These are phyloP conservation scores for Gopherus flavomarginatus DNA, from an alignment of 2,113 vertebrate genomes.

Conservation along the genomic window DNA sequence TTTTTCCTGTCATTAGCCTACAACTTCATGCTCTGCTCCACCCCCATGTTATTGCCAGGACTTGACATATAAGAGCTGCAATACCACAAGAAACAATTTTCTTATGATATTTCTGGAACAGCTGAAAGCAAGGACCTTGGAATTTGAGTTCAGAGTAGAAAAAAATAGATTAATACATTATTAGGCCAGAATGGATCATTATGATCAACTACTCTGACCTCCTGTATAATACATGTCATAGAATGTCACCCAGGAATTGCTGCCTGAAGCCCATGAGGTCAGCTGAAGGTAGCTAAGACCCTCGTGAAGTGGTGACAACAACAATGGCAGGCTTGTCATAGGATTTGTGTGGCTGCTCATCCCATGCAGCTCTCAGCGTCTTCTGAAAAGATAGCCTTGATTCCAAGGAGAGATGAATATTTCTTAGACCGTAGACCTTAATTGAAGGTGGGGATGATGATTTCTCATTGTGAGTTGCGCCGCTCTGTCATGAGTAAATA, in stretches of 20 bases:
- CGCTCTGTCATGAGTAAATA: neutral
- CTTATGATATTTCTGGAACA: constrained; percentile 39
- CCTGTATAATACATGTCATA: neutral
- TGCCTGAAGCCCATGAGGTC: accelerated
- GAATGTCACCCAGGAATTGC: accelerated
- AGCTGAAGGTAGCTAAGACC: neutral
- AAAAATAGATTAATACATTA: neutral
- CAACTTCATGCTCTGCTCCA: constrained; percentile 9
- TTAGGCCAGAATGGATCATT: neutral
- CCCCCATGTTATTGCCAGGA: constrained; percentile 49
- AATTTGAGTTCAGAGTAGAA: neutral
- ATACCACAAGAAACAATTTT: constrained; percentile 47
- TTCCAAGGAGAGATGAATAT: neutral
- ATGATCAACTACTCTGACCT: neutral
- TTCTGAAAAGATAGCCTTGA: neutral
- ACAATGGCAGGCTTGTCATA: neutral
- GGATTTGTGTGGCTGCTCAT: neutral
- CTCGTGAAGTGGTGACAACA: neutral
- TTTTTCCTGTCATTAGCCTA: neutral
- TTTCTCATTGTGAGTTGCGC: neutral
- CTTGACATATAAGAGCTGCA: constrained; percentile 43
- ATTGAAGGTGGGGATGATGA: neutral
- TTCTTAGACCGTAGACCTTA: neutral
- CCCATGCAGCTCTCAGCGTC: accelerated
- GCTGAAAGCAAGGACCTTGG: neutral